phyloP scores from a whole-genome alignment of 2,113 vertebrate species.

The Mystacornis crossleyi region DNA sequence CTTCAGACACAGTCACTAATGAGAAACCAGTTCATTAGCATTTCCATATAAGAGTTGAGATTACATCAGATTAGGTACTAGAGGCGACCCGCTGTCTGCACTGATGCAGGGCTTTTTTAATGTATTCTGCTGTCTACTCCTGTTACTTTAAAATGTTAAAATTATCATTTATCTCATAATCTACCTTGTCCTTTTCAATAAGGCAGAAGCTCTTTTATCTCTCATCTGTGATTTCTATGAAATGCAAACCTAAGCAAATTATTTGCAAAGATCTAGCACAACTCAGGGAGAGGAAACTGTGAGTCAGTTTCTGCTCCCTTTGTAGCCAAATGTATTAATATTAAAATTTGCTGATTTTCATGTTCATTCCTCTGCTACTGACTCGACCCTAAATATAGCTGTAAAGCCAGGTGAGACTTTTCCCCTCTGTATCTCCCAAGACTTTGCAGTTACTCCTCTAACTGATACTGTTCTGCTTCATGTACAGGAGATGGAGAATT shows the following conservation, averaged over 20 bases:
- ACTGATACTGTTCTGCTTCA: not conserved
- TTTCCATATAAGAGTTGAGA: not conserved
- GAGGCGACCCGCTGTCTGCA: not conserved
- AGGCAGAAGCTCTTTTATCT: not conserved
- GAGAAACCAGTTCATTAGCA: not conserved
- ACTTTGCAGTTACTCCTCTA: not conserved
- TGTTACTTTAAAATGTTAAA: not conserved
- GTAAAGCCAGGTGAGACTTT: not conserved
- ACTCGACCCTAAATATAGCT: not conserved
- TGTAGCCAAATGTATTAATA: not conserved
- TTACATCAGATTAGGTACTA: not conserved
- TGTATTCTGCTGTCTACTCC: not conserved
- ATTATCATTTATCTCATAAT: not conserved
- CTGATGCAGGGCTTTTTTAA: not conserved
- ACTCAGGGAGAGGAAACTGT: not conserved
- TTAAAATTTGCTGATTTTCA: not conserved
- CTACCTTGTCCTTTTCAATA: not conserved
- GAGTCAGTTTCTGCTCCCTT: not conserved
- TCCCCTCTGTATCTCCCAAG: not conserved
- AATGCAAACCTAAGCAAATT: not conserved
- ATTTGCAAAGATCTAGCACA: not conserved
- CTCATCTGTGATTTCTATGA: not conserved
- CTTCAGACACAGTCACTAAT: not conserved
- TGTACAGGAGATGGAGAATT: slow-evolving; percentile 78
- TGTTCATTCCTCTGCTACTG: not conserved